Percentiles rank a stretch among this genome's conserved stretches.
Evolutionary conservation across 2,797 vertebrate genomes (phyloP).

Genomic region (Nyctalus aviator): DNA sequence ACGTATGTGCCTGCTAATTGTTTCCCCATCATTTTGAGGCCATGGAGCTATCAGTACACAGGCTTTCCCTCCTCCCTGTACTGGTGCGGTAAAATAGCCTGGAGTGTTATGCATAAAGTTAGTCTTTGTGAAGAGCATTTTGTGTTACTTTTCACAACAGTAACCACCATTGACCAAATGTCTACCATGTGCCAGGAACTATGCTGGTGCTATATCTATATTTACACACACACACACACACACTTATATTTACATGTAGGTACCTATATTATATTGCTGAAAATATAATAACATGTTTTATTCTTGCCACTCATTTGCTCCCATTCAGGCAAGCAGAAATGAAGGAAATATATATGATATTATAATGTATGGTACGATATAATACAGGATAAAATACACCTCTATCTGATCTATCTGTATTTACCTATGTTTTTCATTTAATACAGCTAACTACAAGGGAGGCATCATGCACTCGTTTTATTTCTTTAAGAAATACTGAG

Average conservation of each 20-base stretch:
- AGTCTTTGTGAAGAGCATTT: background rate
- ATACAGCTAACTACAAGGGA: background rate
- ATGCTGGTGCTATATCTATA: background rate
- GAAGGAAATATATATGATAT: slow-evolving; percentile 67
- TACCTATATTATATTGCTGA: background rate
- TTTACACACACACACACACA: too few species aligned
- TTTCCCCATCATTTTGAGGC: slow-evolving; percentile 58
- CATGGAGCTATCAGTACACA: slow-evolving; percentile 46
- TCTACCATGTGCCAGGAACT: background rate
- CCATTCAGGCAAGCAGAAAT: slow-evolving; percentile 63
- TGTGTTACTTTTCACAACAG: background rate
- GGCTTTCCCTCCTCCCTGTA: background rate
- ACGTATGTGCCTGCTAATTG: slow-evolving; percentile 53
- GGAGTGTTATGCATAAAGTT: background rate
- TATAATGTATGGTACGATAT: background rate
- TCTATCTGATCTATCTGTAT: background rate
- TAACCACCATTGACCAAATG: background rate
- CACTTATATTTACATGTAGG: background rate
- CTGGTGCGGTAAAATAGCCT: slow-evolving; percentile 20
- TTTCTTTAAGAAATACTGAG: slow-evolving; percentile 57
- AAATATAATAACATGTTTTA: slow-evolving; percentile 9
- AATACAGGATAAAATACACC: background rate
- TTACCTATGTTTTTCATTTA: slow-evolving; percentile 16
- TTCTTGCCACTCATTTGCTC: slow-evolving; percentile 65
- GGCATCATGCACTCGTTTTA: background rate